Percentiles rank a stretch among this genome's conserved stretches.
Conservation (phyloP, 35 echinoderm and acorn worm genomes). For the Apostichopus parvimensis region DNA sequence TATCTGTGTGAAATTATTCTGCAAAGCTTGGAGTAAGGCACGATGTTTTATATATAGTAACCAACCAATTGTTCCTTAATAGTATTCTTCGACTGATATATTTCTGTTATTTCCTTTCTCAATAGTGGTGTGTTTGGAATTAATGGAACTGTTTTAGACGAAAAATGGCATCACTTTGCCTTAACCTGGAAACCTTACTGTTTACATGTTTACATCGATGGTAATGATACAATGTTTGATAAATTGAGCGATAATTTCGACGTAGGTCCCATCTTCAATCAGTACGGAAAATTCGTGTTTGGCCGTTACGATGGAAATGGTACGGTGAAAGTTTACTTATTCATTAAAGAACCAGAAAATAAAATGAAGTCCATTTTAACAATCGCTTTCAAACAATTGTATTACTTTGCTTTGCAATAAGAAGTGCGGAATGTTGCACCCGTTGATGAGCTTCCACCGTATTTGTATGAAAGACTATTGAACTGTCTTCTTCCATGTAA, state of each 20-base stretch:
- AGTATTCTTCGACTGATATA: too few relatives aligned
- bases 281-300: background rate
- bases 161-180: background rate
- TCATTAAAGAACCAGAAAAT: background rate
- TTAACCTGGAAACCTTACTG: background rate
- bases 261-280: background rate
- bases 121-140: background rate
- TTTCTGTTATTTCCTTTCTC: background rate
- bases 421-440: background rate
- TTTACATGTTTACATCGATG: background rate
- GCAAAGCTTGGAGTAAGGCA: too few relatives aligned
- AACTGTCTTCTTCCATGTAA: background rate
- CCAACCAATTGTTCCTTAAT: too few relatives aligned
- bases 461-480: background rate
- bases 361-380: background rate
- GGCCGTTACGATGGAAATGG: background rate
- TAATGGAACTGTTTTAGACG: background rate
- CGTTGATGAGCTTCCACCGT: too few relatives aligned
- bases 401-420: background rate
- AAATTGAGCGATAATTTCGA: background rate
- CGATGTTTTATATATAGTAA: too few relatives aligned
- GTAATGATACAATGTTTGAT: background rate
- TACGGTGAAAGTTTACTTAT: background rate
- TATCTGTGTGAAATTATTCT: too few relatives aligned
- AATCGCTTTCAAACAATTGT: background rate